These are phyloP conservation scores for Urocyon cinereoargenteus DNA, from an alignment of 2,797 vertebrate genomes.

Conservation along the genomic window DNA sequence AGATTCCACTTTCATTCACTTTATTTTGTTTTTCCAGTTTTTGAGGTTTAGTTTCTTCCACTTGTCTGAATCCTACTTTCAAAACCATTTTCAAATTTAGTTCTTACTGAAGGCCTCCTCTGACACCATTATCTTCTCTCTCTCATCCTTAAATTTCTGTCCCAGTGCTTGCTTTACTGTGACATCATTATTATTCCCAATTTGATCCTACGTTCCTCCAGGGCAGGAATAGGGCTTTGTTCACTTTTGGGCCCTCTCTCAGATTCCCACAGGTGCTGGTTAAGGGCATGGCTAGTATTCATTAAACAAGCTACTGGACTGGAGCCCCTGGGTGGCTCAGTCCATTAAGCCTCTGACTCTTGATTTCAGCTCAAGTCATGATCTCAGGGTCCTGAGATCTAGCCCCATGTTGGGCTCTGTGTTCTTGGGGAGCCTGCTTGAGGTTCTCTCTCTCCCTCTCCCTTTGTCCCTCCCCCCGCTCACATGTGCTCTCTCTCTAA, in stretches of 20 bases:
- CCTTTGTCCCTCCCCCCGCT: no score
- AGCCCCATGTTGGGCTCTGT: no score
- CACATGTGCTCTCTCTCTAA: no score
- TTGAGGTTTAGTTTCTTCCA: not conserved
- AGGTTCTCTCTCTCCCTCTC: no score
- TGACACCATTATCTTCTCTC: not conserved
- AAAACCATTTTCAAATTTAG: conserved; percentile 9
- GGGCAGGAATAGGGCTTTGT: not conserved
- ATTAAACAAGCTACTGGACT: not conserved
- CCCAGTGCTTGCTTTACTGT: not conserved
- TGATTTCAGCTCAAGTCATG: no score
- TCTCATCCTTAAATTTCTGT: not conserved
- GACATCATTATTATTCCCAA: not conserved
- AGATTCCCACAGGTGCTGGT: not conserved
- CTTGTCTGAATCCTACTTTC: not conserved
- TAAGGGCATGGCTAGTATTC: not conserved
- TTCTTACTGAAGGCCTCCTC: not conserved
- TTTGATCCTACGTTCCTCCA: not conserved
- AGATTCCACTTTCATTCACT: not conserved
- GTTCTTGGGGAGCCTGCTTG: no score
- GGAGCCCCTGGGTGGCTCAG: not conserved
- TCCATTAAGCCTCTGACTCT: no score
- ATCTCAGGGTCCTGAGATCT: no score
- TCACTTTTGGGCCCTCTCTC: not conserved
- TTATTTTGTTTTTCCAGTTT: not conserved